Base-by-base conservation (phyloP, 23 tunicate species). In the Phallusia fumigata region DNA sequence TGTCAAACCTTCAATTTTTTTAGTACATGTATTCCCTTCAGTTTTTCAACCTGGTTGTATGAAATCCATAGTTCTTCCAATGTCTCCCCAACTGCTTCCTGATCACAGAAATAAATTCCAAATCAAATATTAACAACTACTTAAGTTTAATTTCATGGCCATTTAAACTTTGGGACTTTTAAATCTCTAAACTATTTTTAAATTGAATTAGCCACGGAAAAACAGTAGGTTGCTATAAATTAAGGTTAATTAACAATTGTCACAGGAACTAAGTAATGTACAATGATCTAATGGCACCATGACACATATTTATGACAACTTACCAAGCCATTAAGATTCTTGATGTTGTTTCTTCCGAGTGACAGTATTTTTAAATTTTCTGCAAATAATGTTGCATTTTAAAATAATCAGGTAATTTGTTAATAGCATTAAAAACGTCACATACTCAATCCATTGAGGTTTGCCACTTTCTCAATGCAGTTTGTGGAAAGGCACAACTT, bases 71-170 rank as follows among this genome's bases (percentile, higher is more conserved):
- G 84, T 87, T 95, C 89, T 77, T 90, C 89, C 32, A 95, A 58
- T 19, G 96, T 91, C 32, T 90, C 95, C 45, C 99, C 96, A 21
- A 95, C 95, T 12, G 99, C 95, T 80, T 95, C 99, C 98, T 93
- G 65, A 6, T 3, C 69, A 58, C 47, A 40, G 10, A 40, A 40
- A 26, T 26, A 2, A n/a, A 81, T 19, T 31, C 28, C 18, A 3
- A 15, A 40, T 45, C 22, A 33, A 32, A 79, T 26, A 10, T n/a
- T n/a, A n/a, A n/a, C n/a, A n/a, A n/a, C n/a, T n/a, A n/a, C n/a
- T n/a, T n/a, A n/a, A n/a, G n/a, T n/a, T n/a, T n/a, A n/a, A n/a
- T n/a, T n/a, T n/a, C n/a, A n/a, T n/a, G n/a, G n/a, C n/a, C n/a
- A n/a, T n/a, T n/a, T n/a, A n/a, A n/a, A n/a, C n/a, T n/a, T n/a